phyloP scores from a whole-genome alignment of 2,797 vertebrate genomes.

The Orientallactaga sibirica region DNA sequence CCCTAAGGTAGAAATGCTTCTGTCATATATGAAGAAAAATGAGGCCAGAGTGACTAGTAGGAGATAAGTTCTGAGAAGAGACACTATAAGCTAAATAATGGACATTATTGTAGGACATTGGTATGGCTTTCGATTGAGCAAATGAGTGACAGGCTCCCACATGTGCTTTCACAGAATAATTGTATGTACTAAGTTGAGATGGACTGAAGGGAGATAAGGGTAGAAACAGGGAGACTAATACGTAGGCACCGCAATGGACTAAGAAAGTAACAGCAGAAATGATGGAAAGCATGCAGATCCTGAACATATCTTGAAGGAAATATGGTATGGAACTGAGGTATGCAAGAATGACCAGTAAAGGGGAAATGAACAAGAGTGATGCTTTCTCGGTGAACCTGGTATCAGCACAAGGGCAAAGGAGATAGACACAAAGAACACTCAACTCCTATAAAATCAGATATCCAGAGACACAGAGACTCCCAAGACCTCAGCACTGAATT shows the following conservation, averaged over 20 bases:
- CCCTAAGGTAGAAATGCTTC: neutral
- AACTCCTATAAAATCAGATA: no score
- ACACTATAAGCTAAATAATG: neutral
- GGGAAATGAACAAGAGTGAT: no score
- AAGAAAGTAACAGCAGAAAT: neutral
- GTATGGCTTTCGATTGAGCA: neutral
- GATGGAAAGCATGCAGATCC: neutral
- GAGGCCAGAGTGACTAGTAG: neutral
- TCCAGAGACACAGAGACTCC: no score
- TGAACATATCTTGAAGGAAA: neutral
- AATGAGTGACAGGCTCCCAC: neutral
- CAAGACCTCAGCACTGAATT: no score
- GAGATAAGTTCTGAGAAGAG: neutral
- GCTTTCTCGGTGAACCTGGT: no score
- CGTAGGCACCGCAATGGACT: neutral
- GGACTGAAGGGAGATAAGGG: neutral
- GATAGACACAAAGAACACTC: no score
- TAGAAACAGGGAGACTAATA: neutral
- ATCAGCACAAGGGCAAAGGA: no score
- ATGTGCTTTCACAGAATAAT: neutral
- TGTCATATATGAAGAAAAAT: neutral
- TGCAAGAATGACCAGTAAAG: neutral
- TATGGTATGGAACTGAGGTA: accelerated
- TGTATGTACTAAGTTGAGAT: neutral
- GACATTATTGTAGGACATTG: neutral